These are phyloP conservation scores for Globodera ellingtonae DNA, from an alignment of 1,140 invertebrate genomes.

Conservation along the genomic window DNA sequence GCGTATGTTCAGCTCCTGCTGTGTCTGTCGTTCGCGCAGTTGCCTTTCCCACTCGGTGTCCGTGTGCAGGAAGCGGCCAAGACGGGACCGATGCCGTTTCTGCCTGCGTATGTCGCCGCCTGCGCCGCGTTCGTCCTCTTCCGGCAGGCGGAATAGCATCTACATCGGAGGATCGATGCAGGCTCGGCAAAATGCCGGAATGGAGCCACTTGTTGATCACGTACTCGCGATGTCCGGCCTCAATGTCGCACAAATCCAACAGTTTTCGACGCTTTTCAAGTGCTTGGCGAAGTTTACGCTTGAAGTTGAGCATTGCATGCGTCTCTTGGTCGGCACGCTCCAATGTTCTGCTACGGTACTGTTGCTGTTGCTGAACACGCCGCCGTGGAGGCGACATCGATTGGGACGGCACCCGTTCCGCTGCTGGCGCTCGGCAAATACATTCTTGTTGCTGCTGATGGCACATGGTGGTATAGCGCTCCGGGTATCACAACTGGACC, in stretches of 20 bases:
- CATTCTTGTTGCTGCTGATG: background rate
- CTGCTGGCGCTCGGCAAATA: background rate
- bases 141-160: constrained; percentile 34
- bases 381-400: background rate
- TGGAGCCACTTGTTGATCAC: constrained; percentile 55
- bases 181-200: constrained; percentile 56
- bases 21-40: constrained; percentile 39
- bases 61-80: constrained; percentile 8
- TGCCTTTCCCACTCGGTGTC: constrained; percentile 1
- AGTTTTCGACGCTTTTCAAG: constrained; percentile 40
- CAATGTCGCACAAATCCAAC: constrained; percentile 57
- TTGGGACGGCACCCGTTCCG: background rate
- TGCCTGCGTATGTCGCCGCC: too few species aligned
- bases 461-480: constrained; percentile 27
- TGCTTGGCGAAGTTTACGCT: constrained; percentile 58
- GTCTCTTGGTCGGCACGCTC: background rate
- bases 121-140: background rate
- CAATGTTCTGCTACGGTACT: background rate
- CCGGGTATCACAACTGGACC: constrained; percentile 46
- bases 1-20: constrained; percentile 53
- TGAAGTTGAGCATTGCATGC: constrained; percentile 47
- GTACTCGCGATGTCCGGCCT: constrained; percentile 61
- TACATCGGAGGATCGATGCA: constrained; percentile 18
- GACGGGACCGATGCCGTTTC: background rate
- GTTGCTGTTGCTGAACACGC: background rate